Evolutionary conservation across 1,140 invertebrate genomes (phyloP).

Genomic region (Dinoponera quadriceps): DNA sequence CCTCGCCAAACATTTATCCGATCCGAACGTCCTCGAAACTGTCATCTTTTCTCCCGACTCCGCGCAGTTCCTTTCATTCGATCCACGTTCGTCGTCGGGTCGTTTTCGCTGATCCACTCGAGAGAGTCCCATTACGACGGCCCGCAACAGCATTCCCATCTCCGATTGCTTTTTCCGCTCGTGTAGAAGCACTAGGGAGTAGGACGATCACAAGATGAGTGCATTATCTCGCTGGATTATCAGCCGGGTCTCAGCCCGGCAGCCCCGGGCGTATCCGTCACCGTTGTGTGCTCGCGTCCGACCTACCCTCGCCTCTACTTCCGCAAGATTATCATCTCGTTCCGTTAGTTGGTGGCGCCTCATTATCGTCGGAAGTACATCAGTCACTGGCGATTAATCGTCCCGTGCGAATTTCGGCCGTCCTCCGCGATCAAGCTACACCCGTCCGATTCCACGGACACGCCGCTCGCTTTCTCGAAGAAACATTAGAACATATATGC

Average conservation of each 20-base stretch:
- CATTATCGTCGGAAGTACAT: constrained; percentile 69
- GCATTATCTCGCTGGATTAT: constrained; percentile 57
- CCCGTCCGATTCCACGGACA: constrained; percentile 61
- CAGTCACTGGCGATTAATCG: constrained; percentile 29
- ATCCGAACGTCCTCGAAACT: too few species aligned
- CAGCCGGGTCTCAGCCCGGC: constrained; percentile 38
- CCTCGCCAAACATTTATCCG: too few species aligned
- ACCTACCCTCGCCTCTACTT: not conserved
- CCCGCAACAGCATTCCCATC: too few species aligned
- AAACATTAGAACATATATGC: constrained; percentile 25
- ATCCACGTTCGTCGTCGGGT: too few species aligned
- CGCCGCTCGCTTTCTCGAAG: not conserved
- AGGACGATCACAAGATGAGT: not conserved
- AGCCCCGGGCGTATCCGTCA: constrained; percentile 65
- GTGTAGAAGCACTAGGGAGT: too few species aligned
- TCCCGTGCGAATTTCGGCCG: not conserved
- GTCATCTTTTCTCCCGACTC: too few species aligned
- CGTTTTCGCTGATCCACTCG: too few species aligned
- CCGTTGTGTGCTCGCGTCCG: not conserved
- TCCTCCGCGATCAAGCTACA: constrained; percentile 29
- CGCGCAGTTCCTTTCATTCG: too few species aligned
- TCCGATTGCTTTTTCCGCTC: too few species aligned
- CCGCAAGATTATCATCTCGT: constrained; percentile 62
- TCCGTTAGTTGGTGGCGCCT: constrained; percentile 39
- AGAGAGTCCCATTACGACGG: too few species aligned